phyloP scores from a whole-genome alignment of 2,797 vertebrate species.

The Discoglossus pictus region DNA sequence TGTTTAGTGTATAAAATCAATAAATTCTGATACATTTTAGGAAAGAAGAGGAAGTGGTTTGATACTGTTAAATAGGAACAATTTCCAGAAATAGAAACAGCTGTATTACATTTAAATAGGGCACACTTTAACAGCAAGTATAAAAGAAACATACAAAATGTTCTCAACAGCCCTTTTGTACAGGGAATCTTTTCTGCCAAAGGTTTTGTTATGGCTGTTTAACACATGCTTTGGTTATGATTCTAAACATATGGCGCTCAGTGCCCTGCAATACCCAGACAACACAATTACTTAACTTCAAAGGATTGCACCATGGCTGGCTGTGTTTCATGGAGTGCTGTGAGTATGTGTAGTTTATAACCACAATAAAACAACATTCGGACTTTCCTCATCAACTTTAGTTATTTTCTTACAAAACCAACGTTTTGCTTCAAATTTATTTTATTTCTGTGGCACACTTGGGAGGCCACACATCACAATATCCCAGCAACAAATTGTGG shows the following conservation, averaged over 20 bases:
- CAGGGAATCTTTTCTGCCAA: conserved; percentile 4
- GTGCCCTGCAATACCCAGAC: conserved; percentile 26
- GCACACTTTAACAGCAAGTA: conserved; percentile 12
- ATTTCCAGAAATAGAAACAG: not conserved
- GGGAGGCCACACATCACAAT: no score
- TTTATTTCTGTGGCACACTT: no score
- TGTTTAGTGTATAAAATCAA: no score
- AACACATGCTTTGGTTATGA: conserved; percentile 34
- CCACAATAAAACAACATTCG: conserved; percentile 37
- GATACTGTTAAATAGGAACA: not conserved
- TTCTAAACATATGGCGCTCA: conserved; percentile 30
- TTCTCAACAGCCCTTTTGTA: conserved; percentile 28
- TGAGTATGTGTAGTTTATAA: conserved; percentile 37
- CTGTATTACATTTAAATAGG: not conserved
- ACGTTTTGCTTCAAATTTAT: no score
- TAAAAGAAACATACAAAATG: no score
- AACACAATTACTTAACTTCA: conserved; percentile 39
- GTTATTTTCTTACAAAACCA: conserved; percentile 11
- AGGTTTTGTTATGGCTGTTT: conserved; percentile 40
- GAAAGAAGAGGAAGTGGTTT: not conserved
- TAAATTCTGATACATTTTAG: no score
- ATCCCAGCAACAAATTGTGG: no score
- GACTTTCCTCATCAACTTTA: conserved; percentile 1
- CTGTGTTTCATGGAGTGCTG: conserved; percentile 24
- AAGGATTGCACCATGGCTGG: conserved; percentile 32